Percentiles rank a stretch among this genome's conserved stretches.
phyloP scores from a whole-genome alignment of 1,140 invertebrate genomes.

The Diorhabda elongata region DNA sequence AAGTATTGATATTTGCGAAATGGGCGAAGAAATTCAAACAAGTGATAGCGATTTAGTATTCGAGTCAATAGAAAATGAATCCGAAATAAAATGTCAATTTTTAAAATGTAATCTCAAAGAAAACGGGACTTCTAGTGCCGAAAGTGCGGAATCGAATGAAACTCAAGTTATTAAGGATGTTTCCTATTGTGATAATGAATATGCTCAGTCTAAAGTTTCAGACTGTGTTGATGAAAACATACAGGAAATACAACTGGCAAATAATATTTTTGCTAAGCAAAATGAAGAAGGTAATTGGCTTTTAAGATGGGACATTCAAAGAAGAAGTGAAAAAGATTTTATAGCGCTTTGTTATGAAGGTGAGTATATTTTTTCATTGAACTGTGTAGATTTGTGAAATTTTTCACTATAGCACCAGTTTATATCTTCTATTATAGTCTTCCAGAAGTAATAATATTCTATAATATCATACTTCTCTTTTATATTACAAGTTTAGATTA shows the following conservation, averaged over 20 bases:
- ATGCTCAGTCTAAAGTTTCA: too few relatives aligned
- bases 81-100: conserved; percentile 27
- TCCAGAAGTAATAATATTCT: too few relatives aligned
- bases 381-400: too few relatives aligned
- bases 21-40: conserved; percentile 13
- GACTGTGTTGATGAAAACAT: conserved; percentile 14
- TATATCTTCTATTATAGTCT: too few relatives aligned
- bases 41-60: conserved; percentile 15
- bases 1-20: conserved; percentile 9
- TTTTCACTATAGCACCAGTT: too few relatives aligned
- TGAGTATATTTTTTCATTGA: conserved; percentile 18
- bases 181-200: too few relatives aligned
- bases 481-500: too few relatives aligned
- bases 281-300: conserved; percentile 34
- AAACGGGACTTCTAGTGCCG: conserved; percentile 4
- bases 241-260: conserved; percentile 6
- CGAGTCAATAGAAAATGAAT: conserved; percentile 11
- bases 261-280: conserved; percentile 29
- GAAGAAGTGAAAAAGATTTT: conserved; percentile 37
- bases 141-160: not conserved
- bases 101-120: conserved; percentile 32
- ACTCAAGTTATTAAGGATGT: too few relatives aligned
- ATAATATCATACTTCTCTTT: too few relatives aligned
- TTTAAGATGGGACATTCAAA: conserved; percentile 33
- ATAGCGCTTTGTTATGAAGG: conserved; percentile 38